Base-by-base conservation (phyloP, 2,797 vertebrate species). In the Myotis daubentonii region DNA sequence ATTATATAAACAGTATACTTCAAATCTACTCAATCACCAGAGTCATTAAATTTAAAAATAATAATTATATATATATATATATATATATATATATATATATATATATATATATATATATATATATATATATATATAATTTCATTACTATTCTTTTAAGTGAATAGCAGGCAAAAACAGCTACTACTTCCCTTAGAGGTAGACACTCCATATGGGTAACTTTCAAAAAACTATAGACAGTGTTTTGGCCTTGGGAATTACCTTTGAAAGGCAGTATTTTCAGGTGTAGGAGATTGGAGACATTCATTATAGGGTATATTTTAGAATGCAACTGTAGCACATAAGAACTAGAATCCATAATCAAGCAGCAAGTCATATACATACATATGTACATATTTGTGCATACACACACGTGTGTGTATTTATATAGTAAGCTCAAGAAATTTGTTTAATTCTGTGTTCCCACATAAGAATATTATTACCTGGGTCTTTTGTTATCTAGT, bases 81-180 rank as follows among this genome's bases (percentile, higher is more conserved):
- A 25, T n/a, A 65, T 25, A n/a, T 11, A 10, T 60, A 49, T 89
- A 15, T 72, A 30, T 28, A 44, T 44, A 13, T 75, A 25, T n/a
- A 65, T 25, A n/a, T 11, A 10, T 60, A 49, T 89, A 15, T 72
- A 30, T 28, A 44, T 44, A 13, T 75, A 25, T n/a, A 65, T 25
- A n/a, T 11, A 10, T 60, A 49, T 89, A 15, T 72, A 30, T 28
- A 44, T 44, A 13, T 75, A 25, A 55, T 80, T 80, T 93, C 55
- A 87, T 7, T 87, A 65, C 41, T 28, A 75, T 81, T 93, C 38
- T 91, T 92, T 57, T 57, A 93, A 94, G 47, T 79, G 82, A 86
- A 91, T 74, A 89, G 13, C 49, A 83, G 86, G 15, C 62, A 87
- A 75, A 96, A 80, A 55, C 30, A 90, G 49, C 38, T 91, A 20